A percentile compares a stretch with the other conserved stretches of the same genome.
Conservation (phyloP, 2,113 vertebrate species). For the Eolophus roseicapilla region DNA sequence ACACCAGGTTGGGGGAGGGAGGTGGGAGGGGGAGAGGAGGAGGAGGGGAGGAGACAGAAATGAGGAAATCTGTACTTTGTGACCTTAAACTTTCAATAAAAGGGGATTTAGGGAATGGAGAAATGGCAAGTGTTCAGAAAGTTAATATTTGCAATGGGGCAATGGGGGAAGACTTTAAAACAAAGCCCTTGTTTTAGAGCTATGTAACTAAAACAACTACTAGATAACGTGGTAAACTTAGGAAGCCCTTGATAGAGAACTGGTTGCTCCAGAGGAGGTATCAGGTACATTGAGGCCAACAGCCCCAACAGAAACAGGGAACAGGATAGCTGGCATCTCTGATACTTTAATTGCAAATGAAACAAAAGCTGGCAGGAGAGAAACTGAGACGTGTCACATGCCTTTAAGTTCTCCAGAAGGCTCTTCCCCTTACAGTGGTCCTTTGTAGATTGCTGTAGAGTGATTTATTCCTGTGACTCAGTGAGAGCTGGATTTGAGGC, state of each 20-base stretch:
- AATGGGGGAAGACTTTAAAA: neutral
- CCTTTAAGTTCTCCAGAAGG: neutral
- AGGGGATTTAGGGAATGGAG: neutral
- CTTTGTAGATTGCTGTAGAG: neutral
- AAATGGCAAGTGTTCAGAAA: neutral
- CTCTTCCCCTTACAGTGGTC: neutral
- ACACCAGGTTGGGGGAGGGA: neutral
- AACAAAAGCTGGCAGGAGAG: conserved; percentile 6
- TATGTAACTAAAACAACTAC: neutral
- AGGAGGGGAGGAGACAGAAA: neutral
- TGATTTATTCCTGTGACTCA: neutral
- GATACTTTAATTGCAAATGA: conserved; percentile 13
- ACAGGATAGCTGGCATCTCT: neutral
- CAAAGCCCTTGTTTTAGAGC: neutral
- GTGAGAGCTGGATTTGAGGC: neutral
- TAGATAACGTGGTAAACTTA: neutral
- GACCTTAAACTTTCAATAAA: neutral
- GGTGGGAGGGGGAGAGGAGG: neutral
- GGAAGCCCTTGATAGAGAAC: neutral
- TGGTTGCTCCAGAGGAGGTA: neutral
- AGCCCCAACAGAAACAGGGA: neutral
- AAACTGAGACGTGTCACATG: neutral
- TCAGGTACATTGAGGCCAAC: neutral
- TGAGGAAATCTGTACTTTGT: conserved; percentile 21
- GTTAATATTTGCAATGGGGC: neutral